Evolutionary conservation across 2,888 invertebrate genomes (phyloP), one percentile per base, ranked within the genome.

Genomic region (Ochlodes sylvanus): DNA sequence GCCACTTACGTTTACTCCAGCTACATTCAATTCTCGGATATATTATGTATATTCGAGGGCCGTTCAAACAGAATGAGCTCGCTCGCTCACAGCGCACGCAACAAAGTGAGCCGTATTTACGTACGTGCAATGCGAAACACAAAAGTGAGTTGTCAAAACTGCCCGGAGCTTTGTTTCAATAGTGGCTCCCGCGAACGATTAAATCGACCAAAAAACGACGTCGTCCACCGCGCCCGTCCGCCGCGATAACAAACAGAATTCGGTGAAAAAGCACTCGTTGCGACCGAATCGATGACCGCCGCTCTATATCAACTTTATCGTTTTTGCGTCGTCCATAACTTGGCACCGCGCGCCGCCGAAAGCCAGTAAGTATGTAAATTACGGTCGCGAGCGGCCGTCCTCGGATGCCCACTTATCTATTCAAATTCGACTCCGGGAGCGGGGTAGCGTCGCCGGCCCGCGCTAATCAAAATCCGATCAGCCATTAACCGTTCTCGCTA

Each of bases 401-500:
- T 89, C 89, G 86, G 87, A 86, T 88, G 88, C 89, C 89, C 90
- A 90, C 92, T 93, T 93, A 93, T 93, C 93, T 93, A 93, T 93
- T 93, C 92, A 93, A 93, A 93, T 93, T 93, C 88, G 88, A 88
- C 86, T 86, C 78, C 81, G 85, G 86, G 85, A 84, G 88, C 85
- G 85, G 87, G 85, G 86, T 83, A 86, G 89, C 89, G 65, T 65
- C 57, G 65, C 65, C 65, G 65, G 63, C 63, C 92, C 86, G 83
- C 89, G 93, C 91, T 93, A 92, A 92, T 93, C 92, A 92, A 92
- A 93, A 92, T 91, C 92, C 92, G 92, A 93, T 93, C 92, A 92
- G 92, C 92, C 92, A 93, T 93, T 93, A 93, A 90, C 92, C 91
- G 89, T 90, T 91, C 88, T 87, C 88, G 91, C 91, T 92, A 92